phyloP scores from a whole-genome alignment of 2,888 invertebrate genomes.

The Drosophila formosana region DNA sequence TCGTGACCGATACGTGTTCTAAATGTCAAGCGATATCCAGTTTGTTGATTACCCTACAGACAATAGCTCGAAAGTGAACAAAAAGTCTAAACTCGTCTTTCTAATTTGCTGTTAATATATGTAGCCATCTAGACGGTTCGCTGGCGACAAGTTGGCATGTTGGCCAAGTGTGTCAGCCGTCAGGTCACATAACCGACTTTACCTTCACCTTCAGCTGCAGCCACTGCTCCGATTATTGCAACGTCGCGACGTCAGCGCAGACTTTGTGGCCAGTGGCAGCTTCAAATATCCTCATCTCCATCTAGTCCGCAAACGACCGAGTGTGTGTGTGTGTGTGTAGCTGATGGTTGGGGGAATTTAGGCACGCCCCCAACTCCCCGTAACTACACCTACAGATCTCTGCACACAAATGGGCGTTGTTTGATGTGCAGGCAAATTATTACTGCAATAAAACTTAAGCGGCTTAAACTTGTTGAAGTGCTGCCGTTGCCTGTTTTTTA shows the following conservation, averaged over 20 bases:
- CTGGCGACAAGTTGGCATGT: constrained; percentile 64
- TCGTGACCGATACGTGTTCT: too few species aligned
- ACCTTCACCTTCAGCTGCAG: constrained; percentile 21
- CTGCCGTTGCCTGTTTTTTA: constrained; percentile 28
- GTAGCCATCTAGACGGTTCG: constrained; percentile 48
- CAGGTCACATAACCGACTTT: constrained; percentile 15
- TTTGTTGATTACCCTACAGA: too few species aligned
- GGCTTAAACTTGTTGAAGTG: constrained; percentile 69
- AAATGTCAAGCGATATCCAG: too few species aligned
- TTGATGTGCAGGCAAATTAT: constrained; percentile 73
- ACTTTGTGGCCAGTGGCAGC: constrained; percentile 49
- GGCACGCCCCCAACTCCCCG: too few species aligned
- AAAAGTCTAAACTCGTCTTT: too few species aligned
- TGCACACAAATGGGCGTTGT: constrained; percentile 28
- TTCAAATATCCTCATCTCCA: not conserved
- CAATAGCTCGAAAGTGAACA: too few species aligned
- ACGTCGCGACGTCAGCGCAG: constrained; percentile 26
- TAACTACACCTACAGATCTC: not conserved
- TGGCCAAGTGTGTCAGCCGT: constrained; percentile 52
- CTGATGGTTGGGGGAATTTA: constrained; percentile 33
- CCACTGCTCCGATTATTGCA: constrained; percentile 57
- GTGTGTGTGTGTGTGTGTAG: not conserved
- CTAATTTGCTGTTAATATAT: too few species aligned
- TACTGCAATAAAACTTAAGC: constrained; percentile 73
- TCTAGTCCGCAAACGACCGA: not conserved